Conservation (phyloP, 2,888 invertebrate genomes). For the Heliconius erato region DNA sequence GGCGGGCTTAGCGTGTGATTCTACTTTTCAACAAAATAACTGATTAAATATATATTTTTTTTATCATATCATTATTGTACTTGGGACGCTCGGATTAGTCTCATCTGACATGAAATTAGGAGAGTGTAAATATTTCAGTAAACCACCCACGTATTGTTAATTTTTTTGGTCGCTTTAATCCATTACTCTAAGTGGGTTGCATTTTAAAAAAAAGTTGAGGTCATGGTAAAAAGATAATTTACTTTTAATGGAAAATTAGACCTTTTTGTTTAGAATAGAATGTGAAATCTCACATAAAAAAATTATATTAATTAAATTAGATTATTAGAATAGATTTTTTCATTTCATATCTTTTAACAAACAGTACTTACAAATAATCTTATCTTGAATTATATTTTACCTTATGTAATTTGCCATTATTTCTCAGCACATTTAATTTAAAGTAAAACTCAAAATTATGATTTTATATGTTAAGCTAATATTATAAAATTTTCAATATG, state of each 20-base stretch:
- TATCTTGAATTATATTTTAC: neutral
- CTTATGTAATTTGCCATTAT: neutral
- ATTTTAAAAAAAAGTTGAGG: neutral
- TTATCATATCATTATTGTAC: conserved; percentile 59
- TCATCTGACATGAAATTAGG: conserved; percentile 52
- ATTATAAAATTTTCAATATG: too few species aligned
- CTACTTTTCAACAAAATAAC: conserved; percentile 67
- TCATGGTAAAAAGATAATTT: neutral
- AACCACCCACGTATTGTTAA: conserved; percentile 40
- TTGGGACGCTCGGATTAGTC: conserved; percentile 61
- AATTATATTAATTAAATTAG: neutral
- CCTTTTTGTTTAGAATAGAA: neutral
- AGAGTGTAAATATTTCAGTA: conserved; percentile 39
- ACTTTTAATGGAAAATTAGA: neutral
- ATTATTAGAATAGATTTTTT: too few species aligned
- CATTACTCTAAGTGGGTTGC: conserved; percentile 32
- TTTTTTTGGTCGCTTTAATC: conserved; percentile 12
- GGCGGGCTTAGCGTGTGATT: conserved; percentile 72
- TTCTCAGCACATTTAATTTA: neutral
- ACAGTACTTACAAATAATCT: neutral
- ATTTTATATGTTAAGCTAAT: too few species aligned
- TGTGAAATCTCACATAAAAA: neutral
- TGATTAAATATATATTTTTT: conserved; percentile 42
- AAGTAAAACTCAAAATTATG: too few species aligned
- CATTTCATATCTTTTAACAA: too few species aligned